Conservation (phyloP, 2,113 vertebrate genomes). For the Apistogramma diplotaenia region DNA sequence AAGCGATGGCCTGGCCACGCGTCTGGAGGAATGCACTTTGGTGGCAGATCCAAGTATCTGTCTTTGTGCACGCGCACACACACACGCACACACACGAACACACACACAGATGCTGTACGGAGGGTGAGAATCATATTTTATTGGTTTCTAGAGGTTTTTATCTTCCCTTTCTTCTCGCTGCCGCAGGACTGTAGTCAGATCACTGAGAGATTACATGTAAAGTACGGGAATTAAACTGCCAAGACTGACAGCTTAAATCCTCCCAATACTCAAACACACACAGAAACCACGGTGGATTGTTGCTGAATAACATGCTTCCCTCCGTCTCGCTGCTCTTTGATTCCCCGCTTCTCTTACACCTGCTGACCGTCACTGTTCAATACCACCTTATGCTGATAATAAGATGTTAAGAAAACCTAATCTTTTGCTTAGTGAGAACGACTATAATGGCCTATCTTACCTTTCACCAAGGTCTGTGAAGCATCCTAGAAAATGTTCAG, state of each 20-base stretch:
- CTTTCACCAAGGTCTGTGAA: background rate
- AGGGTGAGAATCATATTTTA: background rate
- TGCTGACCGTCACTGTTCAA: background rate
- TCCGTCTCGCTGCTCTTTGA: background rate
- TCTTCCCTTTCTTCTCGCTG: background rate
- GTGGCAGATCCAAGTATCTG: slow-evolving; percentile 25
- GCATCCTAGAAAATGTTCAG: background rate
- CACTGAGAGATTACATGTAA: background rate
- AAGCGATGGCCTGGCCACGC: slow-evolving; percentile 20
- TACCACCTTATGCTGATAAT: background rate
- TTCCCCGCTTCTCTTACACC: background rate
- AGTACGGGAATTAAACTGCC: background rate
- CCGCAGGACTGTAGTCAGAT: background rate
- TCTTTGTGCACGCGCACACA: background rate
- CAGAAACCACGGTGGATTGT: background rate
- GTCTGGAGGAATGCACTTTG: slow-evolving; percentile 48
- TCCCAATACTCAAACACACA: background rate
- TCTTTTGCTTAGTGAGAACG: background rate
- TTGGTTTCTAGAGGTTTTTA: background rate
- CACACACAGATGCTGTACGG: background rate
- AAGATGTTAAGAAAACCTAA: background rate
- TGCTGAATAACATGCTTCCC: background rate
- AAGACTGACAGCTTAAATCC: background rate
- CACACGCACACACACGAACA: background rate
- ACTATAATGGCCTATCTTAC: background rate